Base-by-base conservation (phyloP, 1,140 invertebrate genomes). In the Cotesia vestalis region DNA sequence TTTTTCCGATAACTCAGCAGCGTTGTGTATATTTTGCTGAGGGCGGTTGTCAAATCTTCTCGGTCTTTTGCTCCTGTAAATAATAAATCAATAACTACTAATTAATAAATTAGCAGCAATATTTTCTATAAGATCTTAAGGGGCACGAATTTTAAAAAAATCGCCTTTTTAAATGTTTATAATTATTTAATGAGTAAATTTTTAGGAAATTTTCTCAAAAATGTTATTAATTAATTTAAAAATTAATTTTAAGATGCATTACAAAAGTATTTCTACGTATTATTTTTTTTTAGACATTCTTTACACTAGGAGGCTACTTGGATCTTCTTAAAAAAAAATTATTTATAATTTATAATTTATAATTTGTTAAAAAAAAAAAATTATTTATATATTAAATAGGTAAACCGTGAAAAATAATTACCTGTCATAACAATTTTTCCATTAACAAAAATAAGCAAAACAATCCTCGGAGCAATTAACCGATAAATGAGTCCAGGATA, bases 401-500 rank as follows among this genome's bases (percentile, higher is more conserved):
- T 57, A 46, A 55, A 60, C 20, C n/a, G 8, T 17, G 5, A 38
- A 57, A 36, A 57, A 36, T 27, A 36, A 57, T 36, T 34, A 95
- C 94, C 95, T 84, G 97, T 98, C 66, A 98, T 91, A 2, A 98
- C 96, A 74, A 99, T 92, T 91, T 99, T 99, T 67, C 98, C 98
- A 87, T 97, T 98, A 0, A 99, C 97, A 90, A 99, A 99, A 85
- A 99, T 98, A 1, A 99, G 88, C 34, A 99, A 86, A 0, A 99
- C 98, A 70, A 99, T 94, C 79, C 96, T 91, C 5, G 98, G 98
- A 78, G 95, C 93, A 14, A 99, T 94, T 95, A 99, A 96, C 79
- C 98, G 90, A 86, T 99, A 99, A 71, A 99, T 98, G 46, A 99
- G 89, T 34, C 97, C 98, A 59, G 98, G 97, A 88, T 99, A 99